Evolutionary conservation across 2,113 vertebrate species (phyloP).

Genomic region (Rissa tridactyla): DNA sequence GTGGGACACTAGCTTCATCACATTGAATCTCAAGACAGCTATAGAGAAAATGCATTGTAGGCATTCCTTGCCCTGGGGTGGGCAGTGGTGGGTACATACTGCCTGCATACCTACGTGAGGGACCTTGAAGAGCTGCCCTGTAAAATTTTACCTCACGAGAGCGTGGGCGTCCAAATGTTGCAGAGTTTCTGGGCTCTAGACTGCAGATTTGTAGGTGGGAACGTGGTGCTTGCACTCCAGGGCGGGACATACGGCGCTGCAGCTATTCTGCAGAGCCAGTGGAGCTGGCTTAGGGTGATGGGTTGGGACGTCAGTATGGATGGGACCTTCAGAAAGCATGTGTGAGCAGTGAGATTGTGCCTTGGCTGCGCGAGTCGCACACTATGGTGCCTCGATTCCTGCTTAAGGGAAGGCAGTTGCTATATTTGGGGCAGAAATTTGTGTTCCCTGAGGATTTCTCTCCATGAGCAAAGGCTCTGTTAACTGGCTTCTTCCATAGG

Average conservation of each 20-base stretch:
- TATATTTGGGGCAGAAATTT: neutral
- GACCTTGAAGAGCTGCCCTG: neutral
- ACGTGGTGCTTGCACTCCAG: neutral
- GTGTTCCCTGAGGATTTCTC: neutral
- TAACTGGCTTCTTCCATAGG: neutral
- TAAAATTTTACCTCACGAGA: neutral
- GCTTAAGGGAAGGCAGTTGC: neutral
- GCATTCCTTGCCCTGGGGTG: neutral
- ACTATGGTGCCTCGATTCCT: neutral
- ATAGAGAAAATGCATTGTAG: neutral
- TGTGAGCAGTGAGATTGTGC: neutral
- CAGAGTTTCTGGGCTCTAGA: neutral
- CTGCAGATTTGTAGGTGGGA: neutral
- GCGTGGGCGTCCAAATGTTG: neutral
- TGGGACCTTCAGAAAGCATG: neutral
- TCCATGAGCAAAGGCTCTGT: neutral
- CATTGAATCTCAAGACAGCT: neutral
- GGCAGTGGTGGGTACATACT: neutral
- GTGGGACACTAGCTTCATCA: fast-evolving
- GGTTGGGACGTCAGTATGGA: neutral
- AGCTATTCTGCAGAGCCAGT: neutral
- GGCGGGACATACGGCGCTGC: neutral
- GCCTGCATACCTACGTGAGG: neutral
- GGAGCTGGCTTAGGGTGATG: neutral
- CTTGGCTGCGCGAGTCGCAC: neutral